phyloP scores from a whole-genome alignment of 1,140 invertebrate genomes.

The Schlechtendalia chinensis region DNA sequence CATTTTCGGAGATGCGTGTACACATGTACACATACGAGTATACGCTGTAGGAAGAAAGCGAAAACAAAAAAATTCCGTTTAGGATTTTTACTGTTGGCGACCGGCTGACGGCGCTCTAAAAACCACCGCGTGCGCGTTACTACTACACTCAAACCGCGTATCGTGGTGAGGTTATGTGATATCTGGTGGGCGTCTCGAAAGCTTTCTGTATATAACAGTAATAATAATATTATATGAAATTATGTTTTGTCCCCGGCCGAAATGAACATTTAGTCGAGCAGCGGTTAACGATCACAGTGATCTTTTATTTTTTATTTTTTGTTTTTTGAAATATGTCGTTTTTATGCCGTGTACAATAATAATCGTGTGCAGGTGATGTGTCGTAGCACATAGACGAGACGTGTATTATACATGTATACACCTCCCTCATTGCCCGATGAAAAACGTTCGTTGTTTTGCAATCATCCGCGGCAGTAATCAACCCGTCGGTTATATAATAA shows the following conservation, averaged over 20 bases:
- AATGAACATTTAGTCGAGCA: not conserved
- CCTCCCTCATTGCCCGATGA: not conserved
- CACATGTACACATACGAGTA: no score
- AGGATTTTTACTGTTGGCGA: slow-evolving; percentile 31
- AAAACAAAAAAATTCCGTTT: slow-evolving; percentile 13
- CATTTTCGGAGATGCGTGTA: not conserved
- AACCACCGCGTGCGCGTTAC: not conserved
- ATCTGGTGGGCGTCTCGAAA: not conserved
- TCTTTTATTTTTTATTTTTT: no score
- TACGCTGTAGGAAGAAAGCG: not conserved
- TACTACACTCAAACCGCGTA: not conserved
- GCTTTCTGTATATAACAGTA: not conserved
- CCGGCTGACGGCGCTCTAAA: slow-evolving; percentile 24
- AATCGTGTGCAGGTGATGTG: not conserved
- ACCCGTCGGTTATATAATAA: not conserved
- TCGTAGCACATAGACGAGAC: not conserved
- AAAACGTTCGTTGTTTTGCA: not conserved
- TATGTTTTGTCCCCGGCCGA: not conserved
- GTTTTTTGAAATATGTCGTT: not conserved
- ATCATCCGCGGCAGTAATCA: not conserved
- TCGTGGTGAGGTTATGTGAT: no score
- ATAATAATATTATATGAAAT: not conserved
- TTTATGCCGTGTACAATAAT: slow-evolving; percentile 3
- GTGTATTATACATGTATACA: not conserved
- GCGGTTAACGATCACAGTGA: slow-evolving; percentile 1